phyloP scores from a whole-genome alignment of 1,140 invertebrate species.

The Kradibia gibbosae region DNA sequence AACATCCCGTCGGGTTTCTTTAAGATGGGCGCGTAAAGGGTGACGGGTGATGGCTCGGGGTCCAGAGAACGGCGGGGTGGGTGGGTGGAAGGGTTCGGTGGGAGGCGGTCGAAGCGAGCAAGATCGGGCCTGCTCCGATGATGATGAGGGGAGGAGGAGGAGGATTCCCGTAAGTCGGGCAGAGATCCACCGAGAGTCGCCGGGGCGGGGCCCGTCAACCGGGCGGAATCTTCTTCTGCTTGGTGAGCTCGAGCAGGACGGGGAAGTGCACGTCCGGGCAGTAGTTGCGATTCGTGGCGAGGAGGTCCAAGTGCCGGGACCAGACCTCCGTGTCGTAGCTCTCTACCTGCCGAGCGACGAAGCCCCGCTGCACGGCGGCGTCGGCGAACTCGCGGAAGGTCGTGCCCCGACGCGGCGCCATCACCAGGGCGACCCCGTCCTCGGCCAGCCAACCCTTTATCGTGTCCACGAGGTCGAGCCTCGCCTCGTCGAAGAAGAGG shows the following conservation, averaged over 20 bases:
- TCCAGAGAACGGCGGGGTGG: no score
- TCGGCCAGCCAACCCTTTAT: constrained; percentile 79
- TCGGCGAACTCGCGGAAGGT: constrained; percentile 82
- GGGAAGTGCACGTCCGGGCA: constrained; percentile 81
- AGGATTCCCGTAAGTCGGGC: no score
- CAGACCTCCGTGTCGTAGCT: constrained; percentile 79
- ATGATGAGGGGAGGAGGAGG: no score
- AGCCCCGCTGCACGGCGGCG: constrained; percentile 75
- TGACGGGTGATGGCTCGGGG: no score
- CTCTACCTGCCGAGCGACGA: constrained; percentile 74
- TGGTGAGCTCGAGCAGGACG: constrained; percentile 75
- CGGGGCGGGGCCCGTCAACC: constrained; percentile 58
- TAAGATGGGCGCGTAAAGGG: no score
- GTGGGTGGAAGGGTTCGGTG: no score
- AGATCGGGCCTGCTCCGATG: neutral
- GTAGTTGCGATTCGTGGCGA: constrained; percentile 76
- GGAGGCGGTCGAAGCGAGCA: no score
- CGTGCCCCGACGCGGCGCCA: constrained; percentile 83
- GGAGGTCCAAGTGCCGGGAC: constrained; percentile 77
- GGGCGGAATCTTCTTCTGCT: constrained; percentile 62
- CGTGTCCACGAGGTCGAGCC: constrained; percentile 80
- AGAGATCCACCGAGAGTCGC: neutral
- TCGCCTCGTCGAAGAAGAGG: constrained; percentile 87
- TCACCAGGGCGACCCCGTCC: constrained; percentile 80
- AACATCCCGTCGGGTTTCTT: no score